A percentile compares a stretch with the other conserved stretches of the same genome.
Evolutionary conservation across 2,113 vertebrate species (phyloP).

Genomic region (Gobius niger): DNA sequence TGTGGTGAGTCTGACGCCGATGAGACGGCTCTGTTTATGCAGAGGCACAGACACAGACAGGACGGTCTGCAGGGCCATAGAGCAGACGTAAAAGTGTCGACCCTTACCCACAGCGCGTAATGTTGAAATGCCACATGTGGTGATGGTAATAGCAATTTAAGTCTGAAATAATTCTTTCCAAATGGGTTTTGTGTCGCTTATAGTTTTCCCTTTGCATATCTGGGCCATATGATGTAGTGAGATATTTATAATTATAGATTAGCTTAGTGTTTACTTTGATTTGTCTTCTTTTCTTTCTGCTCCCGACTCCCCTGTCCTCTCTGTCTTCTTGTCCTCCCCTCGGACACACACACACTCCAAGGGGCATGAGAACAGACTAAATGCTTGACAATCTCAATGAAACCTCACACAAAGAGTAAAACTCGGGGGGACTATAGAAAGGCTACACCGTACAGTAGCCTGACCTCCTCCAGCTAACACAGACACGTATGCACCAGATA

Average conservation of each 20-base stretch:
- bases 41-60: slow-evolving; percentile 41
- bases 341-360: slow-evolving; percentile 27
- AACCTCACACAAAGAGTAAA: slow-evolving; percentile 68
- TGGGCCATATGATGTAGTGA: slow-evolving; percentile 43
- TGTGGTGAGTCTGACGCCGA: slow-evolving; percentile 54
- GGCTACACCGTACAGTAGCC: slow-evolving; percentile 76
- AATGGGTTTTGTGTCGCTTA: slow-evolving; percentile 28
- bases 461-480: slow-evolving; percentile 63
- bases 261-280: slow-evolving; percentile 55
- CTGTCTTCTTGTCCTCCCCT: not conserved
- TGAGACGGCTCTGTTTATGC: slow-evolving; percentile 71
- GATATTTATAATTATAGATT: slow-evolving; percentile 56
- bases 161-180: slow-evolving; percentile 40
- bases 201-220: slow-evolving; percentile 48
- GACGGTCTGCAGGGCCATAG: slow-evolving; percentile 50
- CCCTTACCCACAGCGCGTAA: slow-evolving; percentile 55
- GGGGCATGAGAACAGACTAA: slow-evolving; percentile 73
- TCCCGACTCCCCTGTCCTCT: slow-evolving; percentile 20
- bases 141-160: slow-evolving; percentile 46
- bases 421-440: slow-evolving; percentile 64
- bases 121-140: slow-evolving; percentile 61
- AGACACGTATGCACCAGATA: slow-evolving; percentile 68
- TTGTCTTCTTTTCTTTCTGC: slow-evolving; percentile 20
- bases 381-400: slow-evolving; percentile 72
- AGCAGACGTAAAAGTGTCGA: slow-evolving; percentile 60